Base-by-base conservation (phyloP, 2,113 vertebrate species). In the Elephantulus edwardii region DNA sequence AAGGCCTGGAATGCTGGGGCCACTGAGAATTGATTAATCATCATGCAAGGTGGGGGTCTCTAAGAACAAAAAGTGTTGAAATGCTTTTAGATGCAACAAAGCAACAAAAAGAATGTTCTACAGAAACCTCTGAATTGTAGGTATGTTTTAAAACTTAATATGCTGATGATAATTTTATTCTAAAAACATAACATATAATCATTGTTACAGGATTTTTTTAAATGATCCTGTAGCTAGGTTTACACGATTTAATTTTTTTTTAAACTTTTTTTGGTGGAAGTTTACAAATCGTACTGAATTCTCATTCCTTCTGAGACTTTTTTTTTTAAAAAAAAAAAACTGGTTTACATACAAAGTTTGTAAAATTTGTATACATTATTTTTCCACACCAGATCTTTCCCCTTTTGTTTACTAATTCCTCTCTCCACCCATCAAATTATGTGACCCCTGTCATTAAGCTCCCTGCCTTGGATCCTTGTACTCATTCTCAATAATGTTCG, bases 1-100 rank as follows among this genome's bases (percentile, higher is more conserved):
- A 94, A 92, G 50, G 50, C 71, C 68, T 64, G 44, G 66, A 71
- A 38, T 64, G 24, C 78, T 40, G 71, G 24, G 81, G 42, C 70
- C 40, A 91, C 87, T 46, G 66, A 38, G 90, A 93, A 68, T 92
- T 95, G 91, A 86, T 83, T 64, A 91, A 40, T 58, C 40, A 42
- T 50, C 48, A 17, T 58, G 86, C 17, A 89, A 40, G n/a, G 84
- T 8, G 28, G 46, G 54, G 54, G 24, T 78, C 26, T 68, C 13
- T 68, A 40, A 83, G 48, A 17, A 24, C 42, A 71, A 54, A 6
- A 76, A 83, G 22, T 40, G 11, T 42, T 44, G 35, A 62, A 7
- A 33, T 89, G 6, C 68, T 64, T 2, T 24, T 38, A 46, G 24
- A 10, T 66, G 14, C 78, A 74, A n/a, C 26, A n/a, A n/a, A n/a